phyloP scores from a whole-genome alignment of 2,113 vertebrate genomes.

The Lophochroa leadbeateri region DNA sequence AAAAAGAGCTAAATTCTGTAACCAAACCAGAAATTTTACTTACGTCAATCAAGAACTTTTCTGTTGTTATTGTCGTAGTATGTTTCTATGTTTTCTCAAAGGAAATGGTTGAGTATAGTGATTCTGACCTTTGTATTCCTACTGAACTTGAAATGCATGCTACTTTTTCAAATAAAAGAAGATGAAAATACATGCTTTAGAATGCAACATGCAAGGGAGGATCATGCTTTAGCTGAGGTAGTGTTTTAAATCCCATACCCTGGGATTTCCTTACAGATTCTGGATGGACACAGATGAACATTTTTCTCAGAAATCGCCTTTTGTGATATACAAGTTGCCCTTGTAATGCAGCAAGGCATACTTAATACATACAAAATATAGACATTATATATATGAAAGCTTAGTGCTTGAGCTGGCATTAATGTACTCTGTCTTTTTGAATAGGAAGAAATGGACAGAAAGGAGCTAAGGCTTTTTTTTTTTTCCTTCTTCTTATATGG shows the following conservation, averaged over 20 bases:
- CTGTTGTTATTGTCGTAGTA: neutral
- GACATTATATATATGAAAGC: neutral
- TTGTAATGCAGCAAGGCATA: neutral
- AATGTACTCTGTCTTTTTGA: neutral
- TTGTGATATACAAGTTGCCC: neutral
- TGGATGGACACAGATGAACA: neutral
- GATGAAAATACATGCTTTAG: neutral
- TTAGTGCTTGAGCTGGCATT: neutral
- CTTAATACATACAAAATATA: neutral
- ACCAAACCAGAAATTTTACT: neutral
- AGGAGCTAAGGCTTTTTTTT: neutral
- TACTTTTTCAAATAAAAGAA: neutral
- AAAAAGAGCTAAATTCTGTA: neutral
- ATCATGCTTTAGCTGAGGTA: neutral
- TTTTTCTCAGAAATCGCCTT: neutral
- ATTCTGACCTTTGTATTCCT: neutral
- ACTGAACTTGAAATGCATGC: neutral
- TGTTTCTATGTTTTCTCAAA: neutral
- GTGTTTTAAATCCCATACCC: neutral
- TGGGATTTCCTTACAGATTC: neutral
- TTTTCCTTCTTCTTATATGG: neutral
- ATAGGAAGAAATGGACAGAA: neutral
- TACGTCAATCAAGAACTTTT: neutral
- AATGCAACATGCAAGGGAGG: neutral
- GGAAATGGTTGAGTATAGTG: neutral